Evolutionary conservation across 53 echinoderm and acorn worm genomes (phyloP).

Genomic region (Stichopus horrens): DNA sequence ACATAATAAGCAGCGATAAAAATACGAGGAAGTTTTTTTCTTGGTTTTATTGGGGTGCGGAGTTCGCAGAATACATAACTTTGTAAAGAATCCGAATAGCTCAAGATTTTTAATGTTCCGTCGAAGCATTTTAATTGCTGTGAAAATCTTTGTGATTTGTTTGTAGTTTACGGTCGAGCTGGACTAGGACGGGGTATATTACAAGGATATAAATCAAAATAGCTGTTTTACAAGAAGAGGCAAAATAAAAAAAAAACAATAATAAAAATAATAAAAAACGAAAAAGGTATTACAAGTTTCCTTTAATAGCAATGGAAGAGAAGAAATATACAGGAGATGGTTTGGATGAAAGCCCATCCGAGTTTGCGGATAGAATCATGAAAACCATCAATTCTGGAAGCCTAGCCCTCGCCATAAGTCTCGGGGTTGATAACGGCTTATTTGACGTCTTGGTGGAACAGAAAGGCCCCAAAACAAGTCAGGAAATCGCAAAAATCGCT

Average conservation of each 20-base stretch:
- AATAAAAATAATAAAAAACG: not conserved
- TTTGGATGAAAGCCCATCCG: slow-evolving; percentile 59
- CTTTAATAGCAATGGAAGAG: slow-evolving; percentile 25
- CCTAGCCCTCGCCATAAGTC: slow-evolving; percentile 73
- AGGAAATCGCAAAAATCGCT: slow-evolving; percentile 84
- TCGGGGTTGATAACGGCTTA: slow-evolving; percentile 86
- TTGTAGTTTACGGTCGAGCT: not conserved
- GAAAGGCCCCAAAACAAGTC: slow-evolving; percentile 72
- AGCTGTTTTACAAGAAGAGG: not conserved
- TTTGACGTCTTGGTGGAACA: slow-evolving; percentile 70
- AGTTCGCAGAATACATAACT: not conserved
- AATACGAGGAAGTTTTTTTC: not conserved
- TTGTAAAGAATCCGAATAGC: not conserved
- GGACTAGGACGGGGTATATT: not conserved
- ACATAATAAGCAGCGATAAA: not conserved
- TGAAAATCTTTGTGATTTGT: not conserved
- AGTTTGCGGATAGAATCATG: slow-evolving; percentile 89
- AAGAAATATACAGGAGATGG: slow-evolving; percentile 38
- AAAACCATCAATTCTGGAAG: slow-evolving; percentile 76
- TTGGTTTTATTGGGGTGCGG: not conserved
- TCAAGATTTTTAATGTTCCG: slow-evolving; percentile 1
- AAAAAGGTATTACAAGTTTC: not conserved
- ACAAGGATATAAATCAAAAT: slow-evolving; percentile 6
- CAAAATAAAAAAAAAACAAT: not conserved
- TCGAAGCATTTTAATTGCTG: not conserved